Evolutionary conservation across 2,113 vertebrate species (phyloP).

Genomic region (Kobus ellipsiprymnus): DNA sequence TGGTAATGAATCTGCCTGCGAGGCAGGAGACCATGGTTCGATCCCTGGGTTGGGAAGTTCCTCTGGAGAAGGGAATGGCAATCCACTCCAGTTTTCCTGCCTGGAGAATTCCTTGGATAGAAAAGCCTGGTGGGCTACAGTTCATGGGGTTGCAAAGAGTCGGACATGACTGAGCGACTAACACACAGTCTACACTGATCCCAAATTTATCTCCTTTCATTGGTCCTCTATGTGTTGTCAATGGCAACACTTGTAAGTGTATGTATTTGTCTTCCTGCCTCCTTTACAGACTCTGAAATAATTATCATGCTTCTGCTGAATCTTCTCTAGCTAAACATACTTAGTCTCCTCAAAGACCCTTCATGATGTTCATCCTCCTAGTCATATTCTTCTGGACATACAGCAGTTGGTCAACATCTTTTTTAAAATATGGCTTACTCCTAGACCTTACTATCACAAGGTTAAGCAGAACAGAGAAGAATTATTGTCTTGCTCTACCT

Average conservation of each 20-base stretch:
- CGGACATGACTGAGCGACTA: too few species aligned
- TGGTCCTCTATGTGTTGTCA: not conserved
- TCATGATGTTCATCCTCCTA: not conserved
- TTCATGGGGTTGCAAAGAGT: too few species aligned
- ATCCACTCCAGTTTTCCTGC: too few species aligned
- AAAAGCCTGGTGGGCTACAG: too few species aligned
- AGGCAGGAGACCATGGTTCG: too few species aligned
- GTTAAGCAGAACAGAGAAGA: not conserved
- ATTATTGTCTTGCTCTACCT: not conserved
- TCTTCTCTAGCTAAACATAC: not conserved
- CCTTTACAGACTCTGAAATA: not conserved
- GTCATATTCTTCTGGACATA: not conserved
- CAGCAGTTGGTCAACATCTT: not conserved
- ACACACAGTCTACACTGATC: not conserved
- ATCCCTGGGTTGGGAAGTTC: too few species aligned
- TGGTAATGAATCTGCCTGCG: too few species aligned
- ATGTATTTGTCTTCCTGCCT: not conserved
- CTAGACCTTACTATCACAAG: not conserved
- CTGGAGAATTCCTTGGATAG: too few species aligned
- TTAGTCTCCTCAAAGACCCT: not conserved
- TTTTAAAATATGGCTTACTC: not conserved
- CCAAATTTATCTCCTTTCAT: not conserved
- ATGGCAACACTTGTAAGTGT: not conserved
- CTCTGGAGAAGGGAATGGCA: too few species aligned
- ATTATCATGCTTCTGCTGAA: not conserved